Base-by-base conservation (phyloP, 2,113 vertebrate species). In the Sialia sialis region DNA sequence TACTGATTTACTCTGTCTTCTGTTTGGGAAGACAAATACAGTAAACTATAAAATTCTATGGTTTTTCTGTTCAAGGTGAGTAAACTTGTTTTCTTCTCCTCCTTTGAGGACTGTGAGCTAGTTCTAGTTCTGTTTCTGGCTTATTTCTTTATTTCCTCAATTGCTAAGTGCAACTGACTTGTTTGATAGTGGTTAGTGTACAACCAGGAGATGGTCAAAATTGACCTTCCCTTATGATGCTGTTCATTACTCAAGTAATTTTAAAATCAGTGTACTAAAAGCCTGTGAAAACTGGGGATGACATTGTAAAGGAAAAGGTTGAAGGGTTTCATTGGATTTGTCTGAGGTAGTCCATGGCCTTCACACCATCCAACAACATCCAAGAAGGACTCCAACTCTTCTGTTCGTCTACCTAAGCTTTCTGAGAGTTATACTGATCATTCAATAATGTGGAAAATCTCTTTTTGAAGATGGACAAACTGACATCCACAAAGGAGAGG, bases 381-480 rank as follows among this genome's bases (percentile, higher is more conserved):
- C 20, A 59, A 56, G 6, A 34, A 69, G 13, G 32, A 51, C 20
- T 84, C 21, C 10, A 51, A 2, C 49, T 81, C 32, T 70, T 75
- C 32, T 77, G 7, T 69, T 91, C 13, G 7, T 55, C 67, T 49
- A 10, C 16, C 48, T 87, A 70, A 93, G 22, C 14, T 82, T 63
- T 15, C 46, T 88, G 52, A 90, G 82, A 81, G 8, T 12, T 90
- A 18, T 54, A 58, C 7, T 67, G 70, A 76, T 27, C 10, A 12
- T 73, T 54, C 30, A 75, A 15, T 89, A 89, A 89, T n/a, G 38
- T 14, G 9, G 73, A 51, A 75, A 85, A 92, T 82, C 66, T 87
- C 43, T 91, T 34, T 94, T 84, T 95, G 88, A 96, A 95, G 94
- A 94, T 74, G 63, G 25, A 43, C 54, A 88, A 91, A 93, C 75